Conservation (phyloP, 92 coral and sea anemone genomes). For the Epizoanthus illoricatus region DNA sequence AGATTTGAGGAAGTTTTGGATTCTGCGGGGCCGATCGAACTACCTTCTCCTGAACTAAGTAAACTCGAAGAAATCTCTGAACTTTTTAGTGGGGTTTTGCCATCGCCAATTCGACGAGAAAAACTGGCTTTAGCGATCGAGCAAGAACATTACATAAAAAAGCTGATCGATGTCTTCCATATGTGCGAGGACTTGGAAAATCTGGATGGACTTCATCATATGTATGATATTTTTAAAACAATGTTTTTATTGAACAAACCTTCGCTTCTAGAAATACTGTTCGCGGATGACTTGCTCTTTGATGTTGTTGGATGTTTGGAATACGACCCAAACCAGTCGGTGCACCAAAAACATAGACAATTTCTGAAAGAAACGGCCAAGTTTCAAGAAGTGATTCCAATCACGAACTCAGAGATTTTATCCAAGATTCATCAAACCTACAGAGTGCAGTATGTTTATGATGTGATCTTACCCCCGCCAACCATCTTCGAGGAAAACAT, state of each 20-base stretch:
- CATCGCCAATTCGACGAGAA: conserved; percentile 89
- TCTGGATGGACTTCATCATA: conserved; percentile 88
- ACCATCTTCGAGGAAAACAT: conserved; percentile 94
- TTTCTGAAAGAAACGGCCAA: conserved; percentile 91
- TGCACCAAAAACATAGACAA: conserved; percentile 79
- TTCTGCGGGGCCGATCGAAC: conserved; percentile 94
- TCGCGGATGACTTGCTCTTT: conserved; percentile 80
- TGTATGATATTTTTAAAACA: conserved; percentile 94
- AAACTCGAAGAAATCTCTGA: conserved; percentile 92
- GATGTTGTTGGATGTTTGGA: conserved; percentile 97
- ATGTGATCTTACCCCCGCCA: conserved; percentile 93
- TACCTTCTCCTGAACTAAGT: conserved; percentile 94
- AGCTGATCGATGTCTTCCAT: conserved; percentile 90
- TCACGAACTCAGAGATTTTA: conserved; percentile 86
- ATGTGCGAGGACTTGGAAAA: conserved; percentile 99
- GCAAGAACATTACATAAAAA: conserved; percentile 91
- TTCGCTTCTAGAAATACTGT: conserved; percentile 87
- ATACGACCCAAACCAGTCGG: conserved; percentile 80
- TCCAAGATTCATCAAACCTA: conserved; percentile 95
- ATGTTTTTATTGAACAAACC: conserved; percentile 94
- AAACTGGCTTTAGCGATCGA: conserved; percentile 93
- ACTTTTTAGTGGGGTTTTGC: conserved; percentile 89
- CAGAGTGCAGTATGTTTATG: conserved; percentile 93
- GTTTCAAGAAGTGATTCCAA: conserved; percentile 92
- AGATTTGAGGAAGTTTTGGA: conserved; percentile 97